Conservation (phyloP, 2,113 vertebrate species). For the Polyodon spathula region DNA sequence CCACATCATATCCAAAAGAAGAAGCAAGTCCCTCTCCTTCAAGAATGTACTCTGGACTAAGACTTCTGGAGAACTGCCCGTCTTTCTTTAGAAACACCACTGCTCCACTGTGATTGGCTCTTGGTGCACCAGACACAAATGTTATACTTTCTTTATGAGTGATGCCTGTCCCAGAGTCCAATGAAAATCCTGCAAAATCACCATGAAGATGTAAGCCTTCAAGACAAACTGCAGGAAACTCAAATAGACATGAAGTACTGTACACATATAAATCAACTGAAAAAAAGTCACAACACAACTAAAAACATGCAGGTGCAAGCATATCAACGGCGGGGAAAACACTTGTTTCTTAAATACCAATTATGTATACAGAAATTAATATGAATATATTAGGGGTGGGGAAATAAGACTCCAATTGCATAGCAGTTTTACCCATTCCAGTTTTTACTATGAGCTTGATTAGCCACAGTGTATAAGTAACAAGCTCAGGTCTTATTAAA, state of each 20-base stretch:
- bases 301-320: too few relatives aligned
- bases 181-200: constrained; percentile 73
- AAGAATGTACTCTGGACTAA: constrained; percentile 69
- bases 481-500: too few relatives aligned
- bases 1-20: constrained; percentile 90
- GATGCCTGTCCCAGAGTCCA: constrained; percentile 84
- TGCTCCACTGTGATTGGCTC: constrained; percentile 87
- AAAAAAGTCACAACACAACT: too few relatives aligned
- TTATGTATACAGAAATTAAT: too few relatives aligned
- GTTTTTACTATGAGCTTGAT: too few relatives aligned
- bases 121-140: constrained; percentile 88
- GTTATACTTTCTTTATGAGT: constrained; percentile 63
- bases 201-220: background rate
- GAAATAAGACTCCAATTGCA: too few relatives aligned
- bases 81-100: constrained; percentile 78
- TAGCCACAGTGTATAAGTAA: too few relatives aligned
- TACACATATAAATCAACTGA: background rate
- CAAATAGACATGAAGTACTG: background rate
- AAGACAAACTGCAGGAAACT: background rate
- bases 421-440: too few relatives aligned
- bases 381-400: too few relatives aligned
- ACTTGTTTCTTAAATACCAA: too few relatives aligned
- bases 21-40: constrained; percentile 84
- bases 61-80: constrained; percentile 42
- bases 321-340: too few relatives aligned